A percentile compares a stretch with the other conserved stretches of the same genome.
These are phyloP conservation scores for Gymnogyps californianus DNA, from an alignment of 2,113 vertebrate genomes.

Conservation along the genomic window DNA sequence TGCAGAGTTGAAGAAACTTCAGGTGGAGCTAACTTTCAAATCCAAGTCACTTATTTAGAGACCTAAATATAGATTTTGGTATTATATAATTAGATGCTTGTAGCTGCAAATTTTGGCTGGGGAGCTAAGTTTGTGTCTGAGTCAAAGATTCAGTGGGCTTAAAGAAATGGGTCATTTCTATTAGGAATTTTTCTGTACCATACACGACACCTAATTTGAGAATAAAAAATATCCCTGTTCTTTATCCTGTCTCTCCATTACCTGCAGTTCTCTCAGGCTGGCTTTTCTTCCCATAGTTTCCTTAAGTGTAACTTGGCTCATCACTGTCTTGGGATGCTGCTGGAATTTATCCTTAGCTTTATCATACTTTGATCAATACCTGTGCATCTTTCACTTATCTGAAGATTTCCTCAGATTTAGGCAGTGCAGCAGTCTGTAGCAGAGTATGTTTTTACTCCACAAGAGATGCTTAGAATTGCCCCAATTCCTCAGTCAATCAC, in stretches of 20 bases:
- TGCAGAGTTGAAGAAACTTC: not conserved
- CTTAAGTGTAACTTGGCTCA: not conserved
- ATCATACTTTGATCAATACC: not conserved
- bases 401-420: not conserved
- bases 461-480: not conserved
- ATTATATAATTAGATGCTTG: not conserved
- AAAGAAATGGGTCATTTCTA: not conserved
- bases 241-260: not conserved
- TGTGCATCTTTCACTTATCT: not conserved
- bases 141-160: not conserved
- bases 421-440: not conserved
- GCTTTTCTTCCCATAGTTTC: not conserved
- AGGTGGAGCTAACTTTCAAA: not conserved
- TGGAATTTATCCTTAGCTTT: not conserved
- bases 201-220: not conserved
- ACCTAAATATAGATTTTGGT: not conserved
- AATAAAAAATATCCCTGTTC: not conserved
- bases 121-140: not conserved
- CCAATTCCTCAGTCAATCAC: not conserved
- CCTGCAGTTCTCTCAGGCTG: not conserved
- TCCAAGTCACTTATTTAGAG: constrained; percentile 14
- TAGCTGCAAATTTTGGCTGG: not conserved
- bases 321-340: not conserved
- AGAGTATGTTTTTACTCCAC: not conserved
- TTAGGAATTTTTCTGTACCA: not conserved